Conservation (phyloP, 2,888 invertebrate species). For the Calameuta filiformis region DNA sequence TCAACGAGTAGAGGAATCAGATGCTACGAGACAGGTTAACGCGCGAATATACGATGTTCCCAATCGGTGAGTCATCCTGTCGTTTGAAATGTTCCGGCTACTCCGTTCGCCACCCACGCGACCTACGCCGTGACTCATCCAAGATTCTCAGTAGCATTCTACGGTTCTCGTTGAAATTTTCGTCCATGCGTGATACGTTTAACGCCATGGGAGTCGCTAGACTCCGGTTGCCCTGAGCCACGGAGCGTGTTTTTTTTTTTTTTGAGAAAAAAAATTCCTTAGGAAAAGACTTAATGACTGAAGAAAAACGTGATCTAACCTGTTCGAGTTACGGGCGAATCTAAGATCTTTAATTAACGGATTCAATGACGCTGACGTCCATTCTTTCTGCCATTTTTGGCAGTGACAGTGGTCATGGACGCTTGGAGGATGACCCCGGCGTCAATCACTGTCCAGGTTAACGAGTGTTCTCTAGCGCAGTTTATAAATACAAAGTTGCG, state of each 20-base stretch:
- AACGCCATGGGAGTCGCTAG: neutral
- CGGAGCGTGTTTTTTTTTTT: neutral
- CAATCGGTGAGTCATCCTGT: conserved; percentile 52
- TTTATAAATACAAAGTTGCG: neutral
- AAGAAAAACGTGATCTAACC: no score
- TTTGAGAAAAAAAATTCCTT: neutral
- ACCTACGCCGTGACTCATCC: conserved; percentile 44
- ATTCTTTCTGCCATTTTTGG: neutral
- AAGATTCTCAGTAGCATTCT: conserved; percentile 36
- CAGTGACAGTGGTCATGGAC: neutral
- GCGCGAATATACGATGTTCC: conserved; percentile 47
- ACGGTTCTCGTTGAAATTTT: conserved; percentile 5
- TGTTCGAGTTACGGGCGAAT: neutral
- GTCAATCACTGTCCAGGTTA: neutral
- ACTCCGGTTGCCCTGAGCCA: neutral
- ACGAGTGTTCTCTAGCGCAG: neutral
- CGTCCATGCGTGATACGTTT: neutral
- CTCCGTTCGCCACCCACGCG: conserved; percentile 47
- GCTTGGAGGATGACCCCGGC: neutral
- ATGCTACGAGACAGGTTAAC: conserved; percentile 10
- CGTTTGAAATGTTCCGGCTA: conserved; percentile 47
- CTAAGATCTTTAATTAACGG: neutral
- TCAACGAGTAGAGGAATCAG: neutral
- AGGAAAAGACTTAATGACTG: neutral
- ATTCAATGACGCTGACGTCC: neutral